These are phyloP conservation scores for Tonatia bakeri DNA, from an alignment of 2,113 vertebrate genomes.

Conservation along the genomic window DNA sequence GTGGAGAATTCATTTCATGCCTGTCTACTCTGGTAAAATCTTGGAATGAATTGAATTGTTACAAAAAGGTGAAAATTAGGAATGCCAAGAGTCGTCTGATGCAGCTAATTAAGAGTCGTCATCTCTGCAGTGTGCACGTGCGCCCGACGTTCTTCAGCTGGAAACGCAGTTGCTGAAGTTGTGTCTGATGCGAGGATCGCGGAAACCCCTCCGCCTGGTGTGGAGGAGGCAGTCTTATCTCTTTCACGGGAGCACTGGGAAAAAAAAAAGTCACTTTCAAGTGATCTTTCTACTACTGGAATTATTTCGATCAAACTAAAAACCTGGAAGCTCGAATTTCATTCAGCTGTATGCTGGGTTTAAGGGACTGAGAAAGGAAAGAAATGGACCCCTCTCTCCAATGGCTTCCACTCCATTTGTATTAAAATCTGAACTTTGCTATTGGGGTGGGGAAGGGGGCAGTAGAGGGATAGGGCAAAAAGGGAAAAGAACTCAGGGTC, in stretches of 20 bases:
- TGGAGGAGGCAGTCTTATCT: conserved; percentile 48
- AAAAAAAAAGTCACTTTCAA: conserved; percentile 49
- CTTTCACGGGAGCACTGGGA: neutral
- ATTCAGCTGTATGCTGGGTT: neutral
- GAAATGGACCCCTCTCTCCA: neutral
- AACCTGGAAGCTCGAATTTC: conserved; percentile 17
- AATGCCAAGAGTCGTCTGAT: conserved; percentile 67
- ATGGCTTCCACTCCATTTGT: neutral
- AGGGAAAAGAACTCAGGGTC: no score
- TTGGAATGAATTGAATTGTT: conserved; percentile 75
- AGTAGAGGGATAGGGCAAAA: no score
- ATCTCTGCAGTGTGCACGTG: neutral
- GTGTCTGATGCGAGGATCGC: conserved; percentile 32
- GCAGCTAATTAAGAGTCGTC: conserved; percentile 71
- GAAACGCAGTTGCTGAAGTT: conserved; percentile 69
- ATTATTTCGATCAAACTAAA: conserved; percentile 49
- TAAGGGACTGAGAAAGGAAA: neutral
- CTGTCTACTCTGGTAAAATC: conserved; percentile 74
- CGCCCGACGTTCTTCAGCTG: conserved; percentile 50
- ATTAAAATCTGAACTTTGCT: neutral
- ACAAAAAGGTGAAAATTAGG: conserved; percentile 75
- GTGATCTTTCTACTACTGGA: neutral
- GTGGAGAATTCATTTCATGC: conserved; percentile 75
- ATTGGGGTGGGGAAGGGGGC: neutral
- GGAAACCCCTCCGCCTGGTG: conserved; percentile 49